Evolutionary conservation across 1,140 invertebrate genomes (phyloP).

Genomic region (Pristionchus pacificus): DNA sequence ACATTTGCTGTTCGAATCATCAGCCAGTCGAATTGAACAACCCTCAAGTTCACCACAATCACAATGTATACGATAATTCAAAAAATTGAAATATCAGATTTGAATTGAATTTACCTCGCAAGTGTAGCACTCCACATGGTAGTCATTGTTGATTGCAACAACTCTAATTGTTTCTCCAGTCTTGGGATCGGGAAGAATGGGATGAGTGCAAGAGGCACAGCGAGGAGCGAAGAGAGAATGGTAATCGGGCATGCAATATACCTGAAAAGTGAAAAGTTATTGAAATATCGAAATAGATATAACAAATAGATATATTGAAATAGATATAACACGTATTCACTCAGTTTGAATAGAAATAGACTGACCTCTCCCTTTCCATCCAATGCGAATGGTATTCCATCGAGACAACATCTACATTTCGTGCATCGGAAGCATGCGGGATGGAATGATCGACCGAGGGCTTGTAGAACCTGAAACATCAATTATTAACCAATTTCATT

Average conservation of each 20-base stretch:
- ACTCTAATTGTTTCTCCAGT: conserved; percentile 94
- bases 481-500: conserved; percentile 1
- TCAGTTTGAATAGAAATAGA: too few relatives aligned
- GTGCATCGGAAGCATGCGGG: conserved; percentile 97
- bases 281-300: neutral
- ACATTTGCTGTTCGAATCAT: conserved; percentile 15
- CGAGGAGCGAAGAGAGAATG: conserved; percentile 95
- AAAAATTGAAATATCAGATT: neutral
- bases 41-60: conserved; percentile 7
- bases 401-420: conserved; percentile 91
- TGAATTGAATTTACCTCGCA: conserved; percentile 71
- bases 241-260: conserved; percentile 94
- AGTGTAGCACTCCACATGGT: conserved; percentile 96
- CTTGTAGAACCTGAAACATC: conserved; percentile 69
- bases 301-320: neutral
- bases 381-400: conserved; percentile 93
- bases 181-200: conserved; percentile 76
- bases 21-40: conserved; percentile 12
- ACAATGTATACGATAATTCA: neutral
- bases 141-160: conserved; percentile 97
- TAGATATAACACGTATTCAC: neutral
- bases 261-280: conserved; percentile 3
- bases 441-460: conserved; percentile 98
- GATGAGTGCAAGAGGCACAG: conserved; percentile 90
- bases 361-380: conserved; percentile 91